These are phyloP conservation scores for Noctua comes DNA, from an alignment of 2,888 invertebrate genomes.

Conservation along the genomic window DNA sequence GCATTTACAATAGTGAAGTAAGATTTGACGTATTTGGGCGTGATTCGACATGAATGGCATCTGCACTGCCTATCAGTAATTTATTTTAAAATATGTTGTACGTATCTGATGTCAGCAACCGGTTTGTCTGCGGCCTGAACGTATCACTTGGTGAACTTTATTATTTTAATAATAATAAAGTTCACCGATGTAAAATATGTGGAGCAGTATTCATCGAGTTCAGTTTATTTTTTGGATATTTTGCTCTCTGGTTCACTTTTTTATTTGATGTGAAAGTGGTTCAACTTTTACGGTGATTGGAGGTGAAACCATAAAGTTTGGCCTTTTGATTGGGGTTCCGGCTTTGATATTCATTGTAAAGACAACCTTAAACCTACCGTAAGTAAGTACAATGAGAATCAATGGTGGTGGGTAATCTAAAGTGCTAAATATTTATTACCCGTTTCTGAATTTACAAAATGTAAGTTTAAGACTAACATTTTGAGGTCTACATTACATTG, in stretches of 20 bases:
- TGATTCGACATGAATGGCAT: background rate
- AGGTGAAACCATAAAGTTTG: constrained; percentile 3
- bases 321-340: background rate
- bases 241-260: background rate
- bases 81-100: background rate
- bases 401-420: too few species aligned
- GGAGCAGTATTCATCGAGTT: background rate
- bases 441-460: too few species aligned
- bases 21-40: background rate
- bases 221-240: constrained; percentile 1
- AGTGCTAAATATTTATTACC: too few species aligned
- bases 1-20: background rate
- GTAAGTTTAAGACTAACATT: too few species aligned
- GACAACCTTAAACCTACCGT: too few species aligned
- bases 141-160: background rate
- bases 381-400: too few species aligned
- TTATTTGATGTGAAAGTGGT: constrained; percentile 38
- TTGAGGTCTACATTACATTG: background rate
- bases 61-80: background rate
- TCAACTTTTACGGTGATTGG: background rate
- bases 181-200: constrained; percentile 3
- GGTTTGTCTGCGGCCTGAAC: background rate
- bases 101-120: background rate
- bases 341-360: background rate
- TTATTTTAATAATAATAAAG: background rate